Percentiles rank a stretch among this genome's conserved stretches.
These are phyloP conservation scores for Zosterops pallidus DNA, from an alignment of 2,113 vertebrate species.

Conservation along the genomic window DNA sequence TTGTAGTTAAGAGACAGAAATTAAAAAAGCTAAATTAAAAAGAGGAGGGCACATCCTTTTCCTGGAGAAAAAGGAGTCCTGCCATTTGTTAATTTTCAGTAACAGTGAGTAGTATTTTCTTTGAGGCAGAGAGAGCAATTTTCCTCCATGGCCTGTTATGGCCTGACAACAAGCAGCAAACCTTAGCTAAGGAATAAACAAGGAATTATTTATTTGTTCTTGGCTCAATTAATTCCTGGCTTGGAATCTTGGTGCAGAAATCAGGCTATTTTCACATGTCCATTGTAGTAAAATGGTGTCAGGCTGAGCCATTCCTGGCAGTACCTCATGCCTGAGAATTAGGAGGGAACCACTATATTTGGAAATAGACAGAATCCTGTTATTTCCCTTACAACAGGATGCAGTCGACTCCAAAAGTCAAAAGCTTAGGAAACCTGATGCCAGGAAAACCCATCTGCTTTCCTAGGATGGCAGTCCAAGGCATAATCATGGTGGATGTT, in stretches of 20 bases:
- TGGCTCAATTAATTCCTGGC: constrained; percentile 42
- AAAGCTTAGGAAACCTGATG: not conserved
- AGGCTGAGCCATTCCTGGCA: constrained; percentile 20
- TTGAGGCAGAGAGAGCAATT: not conserved
- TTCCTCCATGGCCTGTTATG: not conserved
- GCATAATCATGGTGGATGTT: not conserved
- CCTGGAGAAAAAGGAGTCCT: not conserved
- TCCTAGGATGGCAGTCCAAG: constrained; percentile 8
- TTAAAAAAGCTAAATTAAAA: not conserved
- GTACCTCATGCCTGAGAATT: not conserved
- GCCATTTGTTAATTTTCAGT: constrained; percentile 16
- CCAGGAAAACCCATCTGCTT: constrained; percentile 60
- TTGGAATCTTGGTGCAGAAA: not conserved
- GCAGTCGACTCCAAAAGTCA: constrained; percentile 13
- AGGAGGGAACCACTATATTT: constrained; percentile 10
- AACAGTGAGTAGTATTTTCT: not conserved
- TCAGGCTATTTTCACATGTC: constrained; percentile 2
- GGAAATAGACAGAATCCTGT: constrained; percentile 5
- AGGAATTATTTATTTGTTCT: constrained; percentile 53
- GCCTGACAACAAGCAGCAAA: constrained; percentile 37
- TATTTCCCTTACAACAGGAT: constrained; percentile 1
- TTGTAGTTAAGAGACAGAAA: not conserved
- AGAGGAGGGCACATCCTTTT: not conserved
- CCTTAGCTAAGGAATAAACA: constrained; percentile 45
- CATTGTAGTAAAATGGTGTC: not conserved